These are phyloP conservation scores for Goniozus legneri DNA, from an alignment of 1,140 invertebrate genomes.

Conservation along the genomic window DNA sequence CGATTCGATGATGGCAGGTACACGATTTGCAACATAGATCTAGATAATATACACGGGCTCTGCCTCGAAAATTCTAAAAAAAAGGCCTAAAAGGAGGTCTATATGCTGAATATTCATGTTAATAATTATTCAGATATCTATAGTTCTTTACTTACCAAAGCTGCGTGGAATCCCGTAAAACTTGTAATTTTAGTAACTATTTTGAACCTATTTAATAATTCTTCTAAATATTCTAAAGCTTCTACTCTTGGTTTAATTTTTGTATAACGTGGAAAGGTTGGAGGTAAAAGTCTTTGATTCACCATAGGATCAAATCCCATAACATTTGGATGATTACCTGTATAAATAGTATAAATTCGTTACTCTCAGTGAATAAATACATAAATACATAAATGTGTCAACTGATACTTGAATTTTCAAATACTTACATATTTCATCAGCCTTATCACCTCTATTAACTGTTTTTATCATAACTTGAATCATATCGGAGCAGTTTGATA, in stretches of 20 bases:
- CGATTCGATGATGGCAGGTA: conserved; percentile 62
- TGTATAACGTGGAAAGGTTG: conserved; percentile 96
- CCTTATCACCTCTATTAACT: conserved; percentile 70
- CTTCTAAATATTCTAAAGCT: conserved; percentile 80
- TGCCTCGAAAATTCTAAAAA: conserved; percentile 86
- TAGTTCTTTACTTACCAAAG: conserved; percentile 63
- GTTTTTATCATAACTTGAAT: conserved; percentile 78
- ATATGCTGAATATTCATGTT: conserved; percentile 16
- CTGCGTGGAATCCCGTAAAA: conserved; percentile 74
- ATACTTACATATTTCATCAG: conserved; percentile 65
- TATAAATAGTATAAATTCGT: conserved; percentile 14
- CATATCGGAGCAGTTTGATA: conserved; percentile 70
- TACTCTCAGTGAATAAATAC: background rate
- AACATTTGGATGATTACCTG: conserved; percentile 53
- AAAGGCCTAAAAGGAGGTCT: conserved; percentile 71
- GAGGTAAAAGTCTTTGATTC: conserved; percentile 90
- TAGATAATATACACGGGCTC: conserved; percentile 88
- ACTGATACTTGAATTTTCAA: background rate
- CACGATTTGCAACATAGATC: conserved; percentile 84
- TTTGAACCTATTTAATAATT: conserved; percentile 75
- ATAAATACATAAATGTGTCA: background rate
- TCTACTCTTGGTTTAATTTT: conserved; percentile 83
- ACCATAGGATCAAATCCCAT: conserved; percentile 94
- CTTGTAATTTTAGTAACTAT: conserved; percentile 79
- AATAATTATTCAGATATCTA: background rate